These are phyloP conservation scores for Lamellibrachia columna DNA, from an alignment of 2,888 invertebrate species.

Conservation along the genomic window DNA sequence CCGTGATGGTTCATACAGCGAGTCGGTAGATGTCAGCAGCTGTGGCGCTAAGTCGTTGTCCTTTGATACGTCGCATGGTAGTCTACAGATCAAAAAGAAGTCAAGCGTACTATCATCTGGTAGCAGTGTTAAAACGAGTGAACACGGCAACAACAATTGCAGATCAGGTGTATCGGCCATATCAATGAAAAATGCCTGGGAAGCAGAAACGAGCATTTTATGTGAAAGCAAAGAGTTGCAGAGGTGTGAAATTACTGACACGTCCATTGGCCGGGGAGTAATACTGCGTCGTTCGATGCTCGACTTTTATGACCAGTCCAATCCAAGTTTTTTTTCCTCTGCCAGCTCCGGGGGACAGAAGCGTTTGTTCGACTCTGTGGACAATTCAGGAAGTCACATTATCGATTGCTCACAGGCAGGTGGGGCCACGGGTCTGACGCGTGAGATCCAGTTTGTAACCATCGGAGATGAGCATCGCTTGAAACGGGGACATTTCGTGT, in stretches of 20 bases:
- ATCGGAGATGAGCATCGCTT: slow-evolving; percentile 45
- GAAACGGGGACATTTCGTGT: slow-evolving; percentile 33
- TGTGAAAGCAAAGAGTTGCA: background rate
- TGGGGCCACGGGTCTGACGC: slow-evolving; percentile 38
- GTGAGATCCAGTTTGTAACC: slow-evolving; percentile 36
- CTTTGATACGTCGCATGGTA: background rate
- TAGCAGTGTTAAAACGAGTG: background rate
- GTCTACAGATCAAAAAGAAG: background rate
- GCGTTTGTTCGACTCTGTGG: slow-evolving; percentile 33
- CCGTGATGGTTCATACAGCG: slow-evolving; percentile 34
- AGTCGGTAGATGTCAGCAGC: background rate
- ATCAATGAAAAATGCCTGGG: background rate
- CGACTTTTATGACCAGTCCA: background rate
- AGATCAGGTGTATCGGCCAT: background rate
- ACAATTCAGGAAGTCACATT: slow-evolving; percentile 31
- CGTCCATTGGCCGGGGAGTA: background rate
- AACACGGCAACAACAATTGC: background rate
- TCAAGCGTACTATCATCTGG: background rate
- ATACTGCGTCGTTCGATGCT: background rate
- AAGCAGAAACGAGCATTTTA: background rate
- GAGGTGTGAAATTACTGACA: background rate
- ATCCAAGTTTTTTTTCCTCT: background rate
- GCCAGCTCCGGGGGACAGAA: slow-evolving; percentile 26
- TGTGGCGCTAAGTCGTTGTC: background rate
- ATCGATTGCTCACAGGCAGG: background rate